These are phyloP conservation scores for Tetranychus piercei DNA, from an alignment of 2,888 invertebrate genomes.

Conservation along the genomic window DNA sequence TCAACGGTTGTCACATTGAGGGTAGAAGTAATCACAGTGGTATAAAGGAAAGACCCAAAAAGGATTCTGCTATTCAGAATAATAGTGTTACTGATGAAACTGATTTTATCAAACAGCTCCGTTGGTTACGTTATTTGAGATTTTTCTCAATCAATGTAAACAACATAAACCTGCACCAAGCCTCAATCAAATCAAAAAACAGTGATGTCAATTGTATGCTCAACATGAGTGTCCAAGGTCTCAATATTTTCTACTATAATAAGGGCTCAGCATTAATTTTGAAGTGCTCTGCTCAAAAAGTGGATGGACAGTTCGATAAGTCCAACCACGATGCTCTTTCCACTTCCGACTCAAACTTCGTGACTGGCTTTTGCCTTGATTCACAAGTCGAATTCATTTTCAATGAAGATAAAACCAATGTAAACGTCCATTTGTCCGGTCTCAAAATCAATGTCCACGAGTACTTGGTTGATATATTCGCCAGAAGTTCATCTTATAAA, in stretches of 20 bases:
- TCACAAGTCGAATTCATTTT: neutral
- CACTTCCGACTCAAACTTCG: neutral
- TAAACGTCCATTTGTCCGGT: neutral
- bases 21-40: constrained; percentile 11
- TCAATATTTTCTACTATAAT: neutral
- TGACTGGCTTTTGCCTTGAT: neutral
- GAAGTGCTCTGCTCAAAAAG: neutral
- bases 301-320: neutral
- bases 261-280: neutral
- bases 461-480: neutral
- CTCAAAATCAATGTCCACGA: neutral
- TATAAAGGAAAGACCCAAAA: too few species aligned
- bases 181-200: neutral
- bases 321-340: neutral
- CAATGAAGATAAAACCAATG: neutral
- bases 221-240: neutral
- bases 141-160: neutral
- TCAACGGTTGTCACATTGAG: constrained; percentile 17
- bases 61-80: too few species aligned
- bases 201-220: neutral
- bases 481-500: neutral
- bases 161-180: neutral
- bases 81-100: neutral
- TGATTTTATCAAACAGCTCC: neutral
- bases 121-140: neutral